A percentile compares a stretch with the other conserved stretches of the same genome.
Evolutionary conservation across 2,113 vertebrate species (phyloP).

Genomic region (Gymnogyps californianus): DNA sequence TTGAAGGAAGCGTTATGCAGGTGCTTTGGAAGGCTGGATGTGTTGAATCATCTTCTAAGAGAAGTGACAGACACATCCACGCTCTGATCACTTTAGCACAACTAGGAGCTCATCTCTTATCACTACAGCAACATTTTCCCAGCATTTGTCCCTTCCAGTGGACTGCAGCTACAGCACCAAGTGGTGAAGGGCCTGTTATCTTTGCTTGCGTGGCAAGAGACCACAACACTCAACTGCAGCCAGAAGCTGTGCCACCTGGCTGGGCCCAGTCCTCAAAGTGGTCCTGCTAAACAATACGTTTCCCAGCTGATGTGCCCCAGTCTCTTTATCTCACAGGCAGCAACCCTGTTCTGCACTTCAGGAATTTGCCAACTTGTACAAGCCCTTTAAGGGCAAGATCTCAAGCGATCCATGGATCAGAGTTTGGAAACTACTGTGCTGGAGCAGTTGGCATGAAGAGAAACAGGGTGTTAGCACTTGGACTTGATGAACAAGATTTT

Average conservation of each 20-base stretch:
- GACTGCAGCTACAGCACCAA: not conserved
- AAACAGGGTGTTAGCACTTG: not conserved
- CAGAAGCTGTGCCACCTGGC: not conserved
- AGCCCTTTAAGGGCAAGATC: not conserved
- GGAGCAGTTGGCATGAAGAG: not conserved
- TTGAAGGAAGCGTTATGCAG: not conserved
- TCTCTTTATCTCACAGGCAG: not conserved
- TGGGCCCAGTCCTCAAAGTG: not conserved
- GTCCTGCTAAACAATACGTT: not conserved
- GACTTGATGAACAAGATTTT: not conserved
- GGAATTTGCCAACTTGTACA: not conserved
- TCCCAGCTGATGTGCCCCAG: not conserved
- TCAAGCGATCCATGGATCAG: not conserved
- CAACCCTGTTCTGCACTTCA: not conserved
- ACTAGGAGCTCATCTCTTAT: not conserved
- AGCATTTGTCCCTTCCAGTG: not conserved
- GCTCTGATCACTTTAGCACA: not conserved
- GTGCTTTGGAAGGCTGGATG: not conserved
- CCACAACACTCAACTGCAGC: not conserved
- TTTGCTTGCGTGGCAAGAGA: not conserved
- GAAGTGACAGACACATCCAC: not conserved
- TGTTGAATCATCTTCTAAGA: not conserved
- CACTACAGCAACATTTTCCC: not conserved
- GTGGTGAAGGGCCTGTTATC: not conserved
- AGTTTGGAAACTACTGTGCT: not conserved